Conservation (phyloP, 1,140 invertebrate genomes). For the Mesaphorura yosii region DNA sequence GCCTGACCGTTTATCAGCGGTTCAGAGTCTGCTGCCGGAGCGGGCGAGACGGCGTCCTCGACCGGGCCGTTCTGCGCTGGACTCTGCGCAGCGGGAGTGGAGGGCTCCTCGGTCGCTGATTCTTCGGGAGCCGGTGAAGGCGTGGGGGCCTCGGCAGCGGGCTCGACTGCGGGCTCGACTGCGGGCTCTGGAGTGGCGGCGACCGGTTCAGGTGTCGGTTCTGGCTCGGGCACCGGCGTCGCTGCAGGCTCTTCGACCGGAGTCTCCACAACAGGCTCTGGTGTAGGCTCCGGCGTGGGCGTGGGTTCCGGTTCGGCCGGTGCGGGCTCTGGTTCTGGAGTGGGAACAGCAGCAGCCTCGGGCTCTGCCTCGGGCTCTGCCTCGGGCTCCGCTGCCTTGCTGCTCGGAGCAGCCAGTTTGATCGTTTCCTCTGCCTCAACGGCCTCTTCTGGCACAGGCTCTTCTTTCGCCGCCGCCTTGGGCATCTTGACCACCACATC, state of each 20-base stretch:
- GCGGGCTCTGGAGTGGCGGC: neutral
- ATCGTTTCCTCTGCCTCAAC: constrained; percentile 13
- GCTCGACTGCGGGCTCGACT: neutral
- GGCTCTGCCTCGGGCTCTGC: neutral
- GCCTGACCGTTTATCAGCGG: no score
- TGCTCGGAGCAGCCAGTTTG: constrained; percentile 1
- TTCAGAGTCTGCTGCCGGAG: no score
- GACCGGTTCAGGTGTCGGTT: neutral
- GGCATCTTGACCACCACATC: constrained; percentile 10
- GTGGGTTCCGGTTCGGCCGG: constrained; percentile 1
- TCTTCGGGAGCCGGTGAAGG: neutral
- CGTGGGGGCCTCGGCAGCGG: neutral
- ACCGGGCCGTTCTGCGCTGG: no score
- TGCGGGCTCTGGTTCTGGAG: neutral
- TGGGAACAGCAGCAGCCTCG: neutral
- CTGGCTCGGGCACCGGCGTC: neutral
- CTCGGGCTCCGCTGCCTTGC: neutral
- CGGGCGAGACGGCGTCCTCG: no score
- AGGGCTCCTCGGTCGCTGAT: neutral
- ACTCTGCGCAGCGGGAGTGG: no score
- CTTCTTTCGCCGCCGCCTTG: constrained; percentile 7
- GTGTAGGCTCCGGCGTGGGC: neutral
- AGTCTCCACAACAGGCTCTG: neutral
- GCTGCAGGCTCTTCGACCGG: neutral
- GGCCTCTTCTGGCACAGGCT: neutral